These are phyloP conservation scores for Chelon labrosus DNA, from an alignment of 2,797 vertebrate genomes.

Conservation along the genomic window DNA sequence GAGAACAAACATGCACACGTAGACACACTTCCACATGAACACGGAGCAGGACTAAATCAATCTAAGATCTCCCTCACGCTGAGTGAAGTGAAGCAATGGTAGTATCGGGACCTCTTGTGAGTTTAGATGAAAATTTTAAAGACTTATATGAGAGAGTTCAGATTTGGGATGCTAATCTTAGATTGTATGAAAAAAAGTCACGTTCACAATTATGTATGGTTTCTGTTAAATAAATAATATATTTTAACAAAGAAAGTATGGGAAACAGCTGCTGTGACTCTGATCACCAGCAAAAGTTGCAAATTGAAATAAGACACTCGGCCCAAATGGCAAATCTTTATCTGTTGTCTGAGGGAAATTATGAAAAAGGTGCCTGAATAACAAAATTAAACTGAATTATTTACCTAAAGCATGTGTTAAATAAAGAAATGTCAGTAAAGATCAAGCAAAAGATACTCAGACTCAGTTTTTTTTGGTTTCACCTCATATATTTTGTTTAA, in stretches of 20 bases:
- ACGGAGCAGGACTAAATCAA: conserved; percentile 9
- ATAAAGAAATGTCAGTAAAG: no score
- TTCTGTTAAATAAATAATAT: background rate
- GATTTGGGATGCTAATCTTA: background rate
- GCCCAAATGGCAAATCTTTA: background rate
- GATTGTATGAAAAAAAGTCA: background rate
- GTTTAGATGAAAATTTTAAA: background rate
- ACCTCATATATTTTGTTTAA: background rate
- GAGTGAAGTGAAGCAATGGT: background rate
- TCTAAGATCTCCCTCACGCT: background rate
- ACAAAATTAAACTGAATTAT: background rate
- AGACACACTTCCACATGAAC: conserved; percentile 29
- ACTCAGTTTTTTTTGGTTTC: background rate
- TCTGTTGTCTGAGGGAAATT: background rate
- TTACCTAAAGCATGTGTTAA: background rate
- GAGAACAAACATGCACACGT: conserved; percentile 59
- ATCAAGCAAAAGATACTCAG: no score
- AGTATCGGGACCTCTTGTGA: background rate
- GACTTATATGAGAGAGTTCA: background rate
- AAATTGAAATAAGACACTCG: no score
- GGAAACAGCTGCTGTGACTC: background rate
- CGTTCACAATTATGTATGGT: background rate
- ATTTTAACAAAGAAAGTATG: background rate
- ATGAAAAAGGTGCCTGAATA: background rate
- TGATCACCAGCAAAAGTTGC: no score